Conservation (phyloP, 2,888 invertebrate species). For the Ashinkailepas kermadecensis region DNA sequence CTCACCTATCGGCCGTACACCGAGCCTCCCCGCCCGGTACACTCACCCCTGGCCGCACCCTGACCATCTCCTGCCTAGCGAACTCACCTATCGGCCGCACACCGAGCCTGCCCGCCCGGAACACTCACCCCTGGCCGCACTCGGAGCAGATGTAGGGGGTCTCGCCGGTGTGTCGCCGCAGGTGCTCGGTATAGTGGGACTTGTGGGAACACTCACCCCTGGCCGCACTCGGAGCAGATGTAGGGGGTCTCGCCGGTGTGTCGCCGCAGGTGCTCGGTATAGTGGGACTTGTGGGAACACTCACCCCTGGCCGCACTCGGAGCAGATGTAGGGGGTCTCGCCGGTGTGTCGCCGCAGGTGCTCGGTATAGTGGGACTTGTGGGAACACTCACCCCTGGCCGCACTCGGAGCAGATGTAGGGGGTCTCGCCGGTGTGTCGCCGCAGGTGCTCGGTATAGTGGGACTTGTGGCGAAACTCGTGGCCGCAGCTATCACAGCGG, state of each 20-base stretch:
- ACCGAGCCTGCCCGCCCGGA: no score
- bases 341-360: constrained; percentile 53
- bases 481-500: constrained; percentile 51
- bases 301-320: no score
- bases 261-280: constrained; percentile 51
- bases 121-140: no score
- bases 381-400: constrained; percentile 34
- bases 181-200: no score
- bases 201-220: no score
- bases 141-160: constrained; percentile 48
- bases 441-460: constrained; percentile 53
- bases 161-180: constrained; percentile 51
- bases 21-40: no score
- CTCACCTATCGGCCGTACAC: no score
- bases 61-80: no score
- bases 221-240: constrained; percentile 46
- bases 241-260: constrained; percentile 52
- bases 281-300: no score
- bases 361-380: constrained; percentile 53
- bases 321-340: constrained; percentile 48
- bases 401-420: constrained; percentile 48
- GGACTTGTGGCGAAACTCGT: constrained; percentile 53
- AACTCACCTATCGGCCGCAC: no score
- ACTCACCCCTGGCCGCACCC: no score
- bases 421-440: constrained; percentile 50